These are phyloP conservation scores for Patiria miniata DNA, from an alignment of 35 echinoderm and acorn worm genomes.

Conservation along the genomic window DNA sequence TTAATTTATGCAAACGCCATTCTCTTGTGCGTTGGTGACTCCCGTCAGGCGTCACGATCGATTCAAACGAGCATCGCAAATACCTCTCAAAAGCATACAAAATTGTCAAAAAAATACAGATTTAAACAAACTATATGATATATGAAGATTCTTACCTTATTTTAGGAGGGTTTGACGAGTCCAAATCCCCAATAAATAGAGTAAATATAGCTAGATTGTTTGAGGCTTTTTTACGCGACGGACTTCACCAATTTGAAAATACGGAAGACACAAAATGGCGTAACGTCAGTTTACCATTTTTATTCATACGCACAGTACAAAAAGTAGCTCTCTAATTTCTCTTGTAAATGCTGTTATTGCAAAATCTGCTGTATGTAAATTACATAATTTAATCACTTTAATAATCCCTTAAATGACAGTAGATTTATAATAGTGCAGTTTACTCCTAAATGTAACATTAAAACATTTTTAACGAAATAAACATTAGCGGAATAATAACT, in stretches of 20 bases:
- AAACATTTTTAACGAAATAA: too few relatives aligned
- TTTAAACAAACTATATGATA: too few relatives aligned
- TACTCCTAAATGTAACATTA: too few relatives aligned
- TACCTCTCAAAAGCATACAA: too few relatives aligned
- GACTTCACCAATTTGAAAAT: neutral
- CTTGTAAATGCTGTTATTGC: too few relatives aligned
- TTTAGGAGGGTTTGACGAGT: neutral
- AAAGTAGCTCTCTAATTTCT: neutral
- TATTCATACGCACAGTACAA: neutral
- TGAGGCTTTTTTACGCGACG: neutral
- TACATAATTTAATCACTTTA: too few relatives aligned
- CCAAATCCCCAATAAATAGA: neutral
- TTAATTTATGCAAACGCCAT: slow-evolving; percentile 28
- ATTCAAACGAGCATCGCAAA: too few relatives aligned
- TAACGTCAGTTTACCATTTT: neutral
- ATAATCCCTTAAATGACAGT: too few relatives aligned
- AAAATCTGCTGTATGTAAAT: too few relatives aligned
- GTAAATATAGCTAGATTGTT: neutral
- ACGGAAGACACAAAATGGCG: slow-evolving; percentile 1
- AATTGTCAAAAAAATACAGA: too few relatives aligned
- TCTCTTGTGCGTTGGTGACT: neutral
- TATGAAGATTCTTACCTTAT: neutral
- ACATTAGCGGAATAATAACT: neutral
- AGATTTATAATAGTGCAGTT: too few relatives aligned
- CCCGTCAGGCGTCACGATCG: neutral